Conservation (phyloP, 1,140 invertebrate species). For the Elymnias hypermnestra region DNA sequence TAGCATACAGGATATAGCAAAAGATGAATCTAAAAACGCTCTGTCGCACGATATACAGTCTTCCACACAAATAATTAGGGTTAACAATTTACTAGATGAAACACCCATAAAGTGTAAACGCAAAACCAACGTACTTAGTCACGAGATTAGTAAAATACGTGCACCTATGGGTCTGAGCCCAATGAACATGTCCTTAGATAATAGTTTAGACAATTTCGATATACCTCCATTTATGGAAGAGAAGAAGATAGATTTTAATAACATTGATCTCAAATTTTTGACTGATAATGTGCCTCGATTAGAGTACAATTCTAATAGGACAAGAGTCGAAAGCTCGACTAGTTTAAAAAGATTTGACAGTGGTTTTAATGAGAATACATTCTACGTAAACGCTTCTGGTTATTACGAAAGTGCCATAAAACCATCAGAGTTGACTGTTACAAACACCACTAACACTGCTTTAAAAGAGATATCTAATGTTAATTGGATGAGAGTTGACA, state of each 20-base stretch:
- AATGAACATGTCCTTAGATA: conserved; percentile 65
- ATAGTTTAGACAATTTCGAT: conserved; percentile 58
- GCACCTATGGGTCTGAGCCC: conserved; percentile 36
- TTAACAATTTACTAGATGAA: conserved; percentile 40
- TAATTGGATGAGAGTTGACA: conserved; percentile 68
- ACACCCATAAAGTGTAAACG: conserved; percentile 60
- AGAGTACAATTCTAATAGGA: conserved; percentile 34
- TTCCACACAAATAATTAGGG: conserved; percentile 37
- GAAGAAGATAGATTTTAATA: conserved; percentile 65
- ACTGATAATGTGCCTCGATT: conserved; percentile 52
- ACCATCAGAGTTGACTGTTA: conserved; percentile 64
- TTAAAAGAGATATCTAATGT: conserved; percentile 65
- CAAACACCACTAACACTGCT: conserved; percentile 39
- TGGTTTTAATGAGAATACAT: conserved; percentile 66
- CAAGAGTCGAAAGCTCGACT: conserved; percentile 36
- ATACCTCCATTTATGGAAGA: conserved; percentile 53
- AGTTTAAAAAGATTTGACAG: conserved; percentile 69
- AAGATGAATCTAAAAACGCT: conserved; percentile 29
- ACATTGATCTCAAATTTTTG: conserved; percentile 68
- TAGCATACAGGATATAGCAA: conserved; percentile 41
- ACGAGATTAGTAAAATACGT: conserved; percentile 66
- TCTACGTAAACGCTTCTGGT: conserved; percentile 59
- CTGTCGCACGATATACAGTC: conserved; percentile 37
- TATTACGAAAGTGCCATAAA: conserved; percentile 71
- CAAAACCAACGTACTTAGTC: conserved; percentile 38